Percentiles rank a stretch among this genome's conserved stretches.
Evolutionary conservation across 1,140 invertebrate genomes (phyloP).

Genomic region (Coptotermes formosanus): DNA sequence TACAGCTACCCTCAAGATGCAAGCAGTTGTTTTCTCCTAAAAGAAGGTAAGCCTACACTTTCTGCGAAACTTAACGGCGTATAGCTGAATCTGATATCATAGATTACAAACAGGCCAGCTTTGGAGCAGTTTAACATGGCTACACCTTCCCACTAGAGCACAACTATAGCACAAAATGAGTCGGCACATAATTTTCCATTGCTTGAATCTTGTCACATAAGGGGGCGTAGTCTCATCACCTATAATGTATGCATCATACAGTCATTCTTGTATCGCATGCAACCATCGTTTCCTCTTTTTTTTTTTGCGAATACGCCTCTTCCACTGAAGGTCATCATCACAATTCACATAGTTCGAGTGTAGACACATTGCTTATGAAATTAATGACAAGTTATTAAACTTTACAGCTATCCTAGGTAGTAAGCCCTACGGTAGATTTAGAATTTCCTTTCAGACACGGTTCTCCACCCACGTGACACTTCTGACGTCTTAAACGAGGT

Average conservation of each 20-base stretch:
- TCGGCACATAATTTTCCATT: background rate
- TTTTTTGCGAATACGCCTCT: background rate
- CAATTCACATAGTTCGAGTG: background rate
- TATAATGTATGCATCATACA: background rate
- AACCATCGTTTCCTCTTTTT: background rate
- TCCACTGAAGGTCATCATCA: background rate
- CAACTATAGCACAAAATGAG: background rate
- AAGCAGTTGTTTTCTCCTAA: no score
- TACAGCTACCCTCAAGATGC: no score
- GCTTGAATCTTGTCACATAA: slow-evolving; percentile 14
- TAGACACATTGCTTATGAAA: background rate
- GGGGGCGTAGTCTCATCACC: slow-evolving; percentile 11
- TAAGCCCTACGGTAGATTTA: background rate
- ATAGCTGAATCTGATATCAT: no score
- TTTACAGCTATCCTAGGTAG: background rate
- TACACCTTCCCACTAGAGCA: no score
- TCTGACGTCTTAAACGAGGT: background rate
- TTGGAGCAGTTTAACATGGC: no score
- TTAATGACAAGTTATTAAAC: slow-evolving; percentile 5
- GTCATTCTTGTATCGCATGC: slow-evolving; percentile 1
- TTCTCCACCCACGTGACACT: background rate
- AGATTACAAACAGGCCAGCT: no score
- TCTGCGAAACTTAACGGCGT: no score
- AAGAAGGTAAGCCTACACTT: no score
- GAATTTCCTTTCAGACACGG: background rate